These are phyloP conservation scores for Pollachius pollachius DNA, from an alignment of 2,113 vertebrate species.

Conservation along the genomic window DNA sequence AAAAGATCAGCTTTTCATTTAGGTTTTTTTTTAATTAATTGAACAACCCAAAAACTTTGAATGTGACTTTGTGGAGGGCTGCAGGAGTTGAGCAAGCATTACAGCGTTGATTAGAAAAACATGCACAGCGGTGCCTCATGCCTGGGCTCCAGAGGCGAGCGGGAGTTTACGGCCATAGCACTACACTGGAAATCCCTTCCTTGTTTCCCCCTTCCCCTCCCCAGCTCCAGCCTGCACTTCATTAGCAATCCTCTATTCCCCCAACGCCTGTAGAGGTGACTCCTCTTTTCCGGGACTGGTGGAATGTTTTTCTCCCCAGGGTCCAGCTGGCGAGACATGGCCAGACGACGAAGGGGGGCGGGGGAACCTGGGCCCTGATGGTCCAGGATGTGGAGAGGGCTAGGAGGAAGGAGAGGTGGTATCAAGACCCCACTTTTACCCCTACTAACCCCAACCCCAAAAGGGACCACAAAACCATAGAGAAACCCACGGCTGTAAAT, in stretches of 20 bases:
- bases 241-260: slow-evolving; percentile 71
- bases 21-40: not conserved
- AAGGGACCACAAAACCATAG: slow-evolving; percentile 28
- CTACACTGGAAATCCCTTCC: slow-evolving; percentile 18
- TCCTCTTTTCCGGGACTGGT: slow-evolving; percentile 70
- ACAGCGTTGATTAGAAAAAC: slow-evolving; percentile 25
- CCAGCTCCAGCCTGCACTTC: slow-evolving; percentile 63
- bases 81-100: not conserved
- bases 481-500: slow-evolving; percentile 59
- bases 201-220: slow-evolving; percentile 17
- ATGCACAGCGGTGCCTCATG: slow-evolving; percentile 3
- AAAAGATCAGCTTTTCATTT: slow-evolving; percentile 14
- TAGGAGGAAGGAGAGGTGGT: slow-evolving; percentile 37
- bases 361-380: slow-evolving; percentile 55
- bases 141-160: slow-evolving; percentile 1
- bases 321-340: slow-evolving; percentile 55
- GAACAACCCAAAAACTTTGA: not conserved
- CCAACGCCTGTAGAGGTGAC: slow-evolving; percentile 68
- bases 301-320: slow-evolving; percentile 64
- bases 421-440: not conserved
- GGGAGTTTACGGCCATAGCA: slow-evolving; percentile 12
- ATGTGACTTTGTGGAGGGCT: not conserved
- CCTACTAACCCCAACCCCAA: slow-evolving; percentile 4
- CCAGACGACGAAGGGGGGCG: too few species aligned
- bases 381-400: slow-evolving; percentile 56